Evolutionary conservation across 2,888 invertebrate genomes (phyloP).

Genomic region (Trachelus stipa): DNA sequence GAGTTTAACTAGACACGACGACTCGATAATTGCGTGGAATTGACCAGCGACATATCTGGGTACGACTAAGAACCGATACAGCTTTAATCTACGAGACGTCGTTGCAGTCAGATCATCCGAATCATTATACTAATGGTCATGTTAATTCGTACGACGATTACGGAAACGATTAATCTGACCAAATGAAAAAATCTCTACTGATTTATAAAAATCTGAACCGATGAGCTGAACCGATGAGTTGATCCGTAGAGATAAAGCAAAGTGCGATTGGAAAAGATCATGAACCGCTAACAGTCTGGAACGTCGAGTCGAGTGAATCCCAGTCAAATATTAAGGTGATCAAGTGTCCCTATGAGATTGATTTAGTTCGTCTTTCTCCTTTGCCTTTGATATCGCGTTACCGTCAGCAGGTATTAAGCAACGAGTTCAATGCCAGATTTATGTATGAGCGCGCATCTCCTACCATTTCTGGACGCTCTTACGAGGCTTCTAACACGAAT

Average conservation of each 20-base stretch:
- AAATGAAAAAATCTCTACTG: background rate
- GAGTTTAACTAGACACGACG: conserved; percentile 49
- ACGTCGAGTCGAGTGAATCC: background rate
- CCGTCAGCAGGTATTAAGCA: background rate
- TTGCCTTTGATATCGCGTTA: background rate
- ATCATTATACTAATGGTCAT: background rate
- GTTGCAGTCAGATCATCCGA: background rate
- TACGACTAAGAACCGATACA: conserved; percentile 7
- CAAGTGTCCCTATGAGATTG: background rate
- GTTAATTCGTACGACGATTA: background rate
- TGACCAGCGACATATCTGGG: conserved; percentile 43
- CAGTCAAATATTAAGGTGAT: background rate
- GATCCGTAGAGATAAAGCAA: background rate
- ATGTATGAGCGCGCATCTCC: background rate
- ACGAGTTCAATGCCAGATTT: background rate
- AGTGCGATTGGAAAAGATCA: background rate
- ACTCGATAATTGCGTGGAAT: conserved; percentile 52
- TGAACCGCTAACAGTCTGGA: background rate
- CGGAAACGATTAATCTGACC: background rate
- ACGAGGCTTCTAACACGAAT: background rate
- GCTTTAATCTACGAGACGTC: background rate
- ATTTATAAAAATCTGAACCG: background rate
- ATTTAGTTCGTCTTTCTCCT: background rate
- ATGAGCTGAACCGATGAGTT: background rate
- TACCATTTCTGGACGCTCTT: background rate